Base-by-base conservation (phyloP, 2,888 invertebrate genomes). In the Patella caerulea region DNA sequence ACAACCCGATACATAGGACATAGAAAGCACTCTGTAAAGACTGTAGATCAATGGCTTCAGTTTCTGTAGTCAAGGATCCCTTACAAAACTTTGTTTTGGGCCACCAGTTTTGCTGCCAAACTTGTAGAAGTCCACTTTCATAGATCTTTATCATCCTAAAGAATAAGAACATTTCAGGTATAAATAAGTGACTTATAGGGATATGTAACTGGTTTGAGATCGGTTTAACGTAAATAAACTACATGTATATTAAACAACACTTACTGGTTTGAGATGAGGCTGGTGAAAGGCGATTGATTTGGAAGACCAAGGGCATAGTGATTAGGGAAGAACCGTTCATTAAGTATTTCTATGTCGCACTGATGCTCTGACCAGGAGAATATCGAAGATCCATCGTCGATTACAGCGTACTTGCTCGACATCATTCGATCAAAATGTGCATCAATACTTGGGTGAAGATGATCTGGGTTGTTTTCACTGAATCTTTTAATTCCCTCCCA, bases 401-500 rank as follows among this genome's bases (percentile, higher is more conserved):
- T 76, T 19, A 72, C 71, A 56, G 71, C 71, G 29, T 76, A 76
- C 71, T 76, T 56, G 19, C 53, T 59, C 12, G 53, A 56, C 72
- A 76, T 56, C 45, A 76, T 29, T 19, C 56, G 55, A 52, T 71
- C 34, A 17, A 71, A 52, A 45, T 76, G 76, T 19, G 55, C 76
- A 5, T 76, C 71, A 19, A 55, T 55, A 45, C 59, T 24, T 7
- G 71, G 24, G 29, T 59, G 55, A 14, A 76, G 52, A 71, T 56
- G 29, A 59, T 71, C 55, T 56, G 72, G 76, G n/a, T 76, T 59
- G 2, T 70, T n/a, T 72, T 76, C 7, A 9, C 55, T 34, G 56
- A 76, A 76, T 55, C 45, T 72, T 56, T 72, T 53, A n/a, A 76
- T 24, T 29, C 76, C 76, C 15, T 76, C 72, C 65, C 65, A 65